Evolutionary conservation across 2,113 vertebrate species (phyloP), one percentile per base, ranked within the genome.

Genomic region (Serilophus lunatus): DNA sequence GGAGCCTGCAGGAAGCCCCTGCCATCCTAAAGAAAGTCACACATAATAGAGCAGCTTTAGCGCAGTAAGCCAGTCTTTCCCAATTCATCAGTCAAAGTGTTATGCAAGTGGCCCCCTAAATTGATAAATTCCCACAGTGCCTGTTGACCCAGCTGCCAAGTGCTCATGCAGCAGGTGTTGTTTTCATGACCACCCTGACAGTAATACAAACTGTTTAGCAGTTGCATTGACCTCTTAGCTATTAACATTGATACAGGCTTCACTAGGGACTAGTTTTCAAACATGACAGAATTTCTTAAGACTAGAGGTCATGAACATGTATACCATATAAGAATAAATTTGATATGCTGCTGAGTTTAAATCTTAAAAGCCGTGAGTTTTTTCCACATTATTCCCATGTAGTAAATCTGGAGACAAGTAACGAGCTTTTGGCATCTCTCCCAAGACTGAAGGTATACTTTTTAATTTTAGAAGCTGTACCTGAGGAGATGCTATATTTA

Each of bases 101-200:
- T 97, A 97, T 98, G 98, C 98, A 98, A 97, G 97, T 97, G 97
- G 97, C 97, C 98, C 98, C 98, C 98, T 98, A 97, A 98, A 98
- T 98, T 99, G 99, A 99, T 99, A 98, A 99, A 99, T 99, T 99
- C 99, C 99, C 99, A 99, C 98, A 98, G 99, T 98, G 99, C 98
- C 99, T 99, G 99, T 99, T 99, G 99, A 99, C 99, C 99, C 99
- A 99, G 99, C 99, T 99, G 99, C 99, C 98, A 98, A 99, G 98
- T 98, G 98, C 98, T 98, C 98, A 97, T 98, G 98, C 98, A 98
- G 99, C 99, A 99, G 99, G 99, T 99, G 99, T 98, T 99, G 99
- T 99, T 99, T 99, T 99, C 99, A 98, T 98, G 99, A 98, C 98
- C 99, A 99, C 99, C 99, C 99, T 99, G 99, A 98, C 98, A 98